Percentiles rank a stretch among this genome's conserved stretches.
phyloP scores from a whole-genome alignment of 2,888 invertebrate species.

The Orthosia cruda region DNA sequence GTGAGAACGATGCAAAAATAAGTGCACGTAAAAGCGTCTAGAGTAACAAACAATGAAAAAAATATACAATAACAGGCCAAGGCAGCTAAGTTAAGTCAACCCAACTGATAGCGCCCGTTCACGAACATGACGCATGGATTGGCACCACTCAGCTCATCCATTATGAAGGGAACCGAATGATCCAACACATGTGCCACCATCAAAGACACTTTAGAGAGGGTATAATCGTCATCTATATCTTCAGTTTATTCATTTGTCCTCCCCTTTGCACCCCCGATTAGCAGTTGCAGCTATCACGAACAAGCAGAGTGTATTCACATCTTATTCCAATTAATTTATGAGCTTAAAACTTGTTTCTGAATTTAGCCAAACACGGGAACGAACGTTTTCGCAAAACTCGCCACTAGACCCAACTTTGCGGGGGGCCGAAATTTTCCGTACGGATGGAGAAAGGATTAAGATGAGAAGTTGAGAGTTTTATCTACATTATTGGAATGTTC shows the following conservation, averaged over 20 bases:
- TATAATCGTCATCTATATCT: not conserved
- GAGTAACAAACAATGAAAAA: no score
- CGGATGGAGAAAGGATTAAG: conserved; percentile 69
- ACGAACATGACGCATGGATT: no score
- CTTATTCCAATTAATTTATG: conserved; percentile 52
- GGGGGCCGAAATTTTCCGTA: conserved; percentile 69
- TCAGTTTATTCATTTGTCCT: not conserved
- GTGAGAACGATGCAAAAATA: no score
- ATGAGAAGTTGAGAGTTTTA: conserved; percentile 65
- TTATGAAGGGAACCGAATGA: no score
- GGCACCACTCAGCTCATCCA: no score
- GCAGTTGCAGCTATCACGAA: not conserved
- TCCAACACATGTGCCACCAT: no score
- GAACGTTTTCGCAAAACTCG: conserved; percentile 35
- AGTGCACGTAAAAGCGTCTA: no score
- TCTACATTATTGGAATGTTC: conserved; percentile 70
- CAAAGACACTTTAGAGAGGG: no score
- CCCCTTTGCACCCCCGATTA: not conserved
- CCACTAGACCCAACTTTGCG: conserved; percentile 62
- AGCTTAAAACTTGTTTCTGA: conserved; percentile 43
- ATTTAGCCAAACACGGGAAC: conserved; percentile 45
- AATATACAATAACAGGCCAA: no score
- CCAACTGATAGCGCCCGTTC: no score
- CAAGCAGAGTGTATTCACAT: conserved; percentile 6
- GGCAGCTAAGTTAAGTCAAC: no score